phyloP scores from a whole-genome alignment of 2,113 vertebrate species.

The Pongo pygmaeus region DNA sequence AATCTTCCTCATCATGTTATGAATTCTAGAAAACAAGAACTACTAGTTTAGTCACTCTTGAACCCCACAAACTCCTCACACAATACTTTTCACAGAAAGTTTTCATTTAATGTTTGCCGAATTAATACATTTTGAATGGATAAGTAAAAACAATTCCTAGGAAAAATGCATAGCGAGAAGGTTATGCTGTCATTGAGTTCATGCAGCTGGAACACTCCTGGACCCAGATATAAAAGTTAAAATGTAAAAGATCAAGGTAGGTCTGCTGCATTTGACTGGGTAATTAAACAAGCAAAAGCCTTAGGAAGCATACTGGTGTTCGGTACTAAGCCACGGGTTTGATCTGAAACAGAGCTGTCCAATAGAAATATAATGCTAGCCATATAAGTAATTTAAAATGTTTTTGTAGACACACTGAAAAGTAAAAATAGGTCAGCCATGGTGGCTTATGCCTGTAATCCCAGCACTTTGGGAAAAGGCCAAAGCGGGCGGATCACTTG shows the following conservation, averaged over 20 bases:
- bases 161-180: not conserved
- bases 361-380: not conserved
- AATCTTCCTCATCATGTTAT: not conserved
- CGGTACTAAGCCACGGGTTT: not conserved
- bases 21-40: not conserved
- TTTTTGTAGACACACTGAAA: not conserved
- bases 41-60: not conserved
- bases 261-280: not conserved
- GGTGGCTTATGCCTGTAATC: no score
- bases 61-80: not conserved
- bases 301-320: not conserved
- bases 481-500: no score
- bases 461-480: no score
- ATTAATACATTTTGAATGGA: not conserved
- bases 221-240: not conserved
- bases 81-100: not conserved
- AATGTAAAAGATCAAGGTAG: not conserved
- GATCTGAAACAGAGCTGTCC: not conserved
- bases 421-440: not conserved
- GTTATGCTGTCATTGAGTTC: not conserved
- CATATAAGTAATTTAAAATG: not conserved
- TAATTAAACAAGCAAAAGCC: not conserved
- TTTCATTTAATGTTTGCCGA: not conserved
- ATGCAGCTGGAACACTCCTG: rapidly evolving
- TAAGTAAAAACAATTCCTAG: not conserved